Conservation (phyloP, 2,797 vertebrate species). For the Pteropus rufus region DNA sequence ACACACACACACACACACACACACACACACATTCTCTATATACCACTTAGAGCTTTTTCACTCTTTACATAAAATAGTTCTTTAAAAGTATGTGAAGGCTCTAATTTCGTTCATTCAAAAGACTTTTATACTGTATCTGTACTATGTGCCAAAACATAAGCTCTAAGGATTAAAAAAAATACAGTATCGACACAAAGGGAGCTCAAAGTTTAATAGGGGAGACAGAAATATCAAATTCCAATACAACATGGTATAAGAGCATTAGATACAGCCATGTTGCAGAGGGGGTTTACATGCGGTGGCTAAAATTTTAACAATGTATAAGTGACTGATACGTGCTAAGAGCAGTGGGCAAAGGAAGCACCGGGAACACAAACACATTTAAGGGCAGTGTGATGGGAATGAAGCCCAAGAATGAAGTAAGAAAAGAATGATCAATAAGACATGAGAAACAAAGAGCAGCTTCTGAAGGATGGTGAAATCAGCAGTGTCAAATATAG, state of each 20-base stretch:
- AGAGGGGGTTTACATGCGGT: too few relatives aligned
- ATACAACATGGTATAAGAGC: background rate
- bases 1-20: too few relatives aligned
- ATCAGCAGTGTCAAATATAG: background rate
- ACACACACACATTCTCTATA: background rate
- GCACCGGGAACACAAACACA: background rate
- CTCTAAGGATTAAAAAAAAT: background rate
- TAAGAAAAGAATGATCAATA: background rate
- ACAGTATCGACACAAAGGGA: background rate
- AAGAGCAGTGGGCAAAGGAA: background rate
- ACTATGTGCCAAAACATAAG: background rate
- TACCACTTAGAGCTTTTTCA: background rate
- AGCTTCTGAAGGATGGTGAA: background rate
- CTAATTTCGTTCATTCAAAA: constrained; percentile 1
- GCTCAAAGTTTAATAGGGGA: background rate
- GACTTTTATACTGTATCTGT: background rate
- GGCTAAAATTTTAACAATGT: background rate
- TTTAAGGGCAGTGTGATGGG: background rate
- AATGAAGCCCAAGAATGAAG: background rate
- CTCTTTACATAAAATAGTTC: background rate
- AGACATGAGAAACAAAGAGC: background rate
- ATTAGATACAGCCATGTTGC: background rate
- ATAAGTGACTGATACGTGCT: background rate
- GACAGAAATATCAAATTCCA: background rate
- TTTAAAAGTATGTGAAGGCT: background rate